These are phyloP conservation scores for Xylota sylvarum DNA, from an alignment of 2,888 invertebrate species.

Conservation along the genomic window DNA sequence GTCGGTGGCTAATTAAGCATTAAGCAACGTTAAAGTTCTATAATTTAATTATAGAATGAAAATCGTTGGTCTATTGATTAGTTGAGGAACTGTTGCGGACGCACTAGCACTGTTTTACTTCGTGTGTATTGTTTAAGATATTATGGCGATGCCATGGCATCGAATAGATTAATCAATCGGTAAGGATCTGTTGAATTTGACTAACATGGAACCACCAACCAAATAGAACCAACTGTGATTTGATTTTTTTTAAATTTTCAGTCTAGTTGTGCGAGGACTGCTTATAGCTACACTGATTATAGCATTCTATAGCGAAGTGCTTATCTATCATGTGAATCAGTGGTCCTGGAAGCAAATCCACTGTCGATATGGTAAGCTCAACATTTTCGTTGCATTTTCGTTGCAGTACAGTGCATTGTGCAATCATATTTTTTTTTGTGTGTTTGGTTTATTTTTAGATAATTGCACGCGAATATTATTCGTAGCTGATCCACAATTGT, in stretches of 20 bases:
- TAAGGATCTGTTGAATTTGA: conserved; percentile 7
- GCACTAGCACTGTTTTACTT: background rate
- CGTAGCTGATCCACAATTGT: conserved; percentile 96
- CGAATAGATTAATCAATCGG: conserved; percentile 62
- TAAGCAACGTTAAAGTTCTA: conserved; percentile 49
- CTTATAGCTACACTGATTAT: conserved; percentile 81
- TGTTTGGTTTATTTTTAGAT: conserved; percentile 79
- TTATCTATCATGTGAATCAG: conserved; percentile 83
- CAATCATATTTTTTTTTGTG: conserved; percentile 16
- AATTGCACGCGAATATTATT: conserved; percentile 89
- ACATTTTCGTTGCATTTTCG: background rate
- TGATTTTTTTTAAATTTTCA: conserved; percentile 67
- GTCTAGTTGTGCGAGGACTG: conserved; percentile 81
- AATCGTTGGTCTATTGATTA: conserved; percentile 57
- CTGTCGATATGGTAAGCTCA: conserved; percentile 82
- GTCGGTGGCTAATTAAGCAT: conserved; percentile 26
- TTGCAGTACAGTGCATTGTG: conserved; percentile 31
- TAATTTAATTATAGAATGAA: conserved; percentile 72
- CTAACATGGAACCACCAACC: too few relatives aligned
- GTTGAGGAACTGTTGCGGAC: conserved; percentile 27
- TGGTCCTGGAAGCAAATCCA: conserved; percentile 82
- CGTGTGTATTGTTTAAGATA: background rate
- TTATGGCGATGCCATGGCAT: conserved; percentile 64
- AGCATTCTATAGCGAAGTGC: conserved; percentile 82
- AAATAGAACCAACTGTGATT: background rate